Evolutionary conservation across 2,888 invertebrate genomes (phyloP).

Genomic region (Mechanitis messenoides): DNA sequence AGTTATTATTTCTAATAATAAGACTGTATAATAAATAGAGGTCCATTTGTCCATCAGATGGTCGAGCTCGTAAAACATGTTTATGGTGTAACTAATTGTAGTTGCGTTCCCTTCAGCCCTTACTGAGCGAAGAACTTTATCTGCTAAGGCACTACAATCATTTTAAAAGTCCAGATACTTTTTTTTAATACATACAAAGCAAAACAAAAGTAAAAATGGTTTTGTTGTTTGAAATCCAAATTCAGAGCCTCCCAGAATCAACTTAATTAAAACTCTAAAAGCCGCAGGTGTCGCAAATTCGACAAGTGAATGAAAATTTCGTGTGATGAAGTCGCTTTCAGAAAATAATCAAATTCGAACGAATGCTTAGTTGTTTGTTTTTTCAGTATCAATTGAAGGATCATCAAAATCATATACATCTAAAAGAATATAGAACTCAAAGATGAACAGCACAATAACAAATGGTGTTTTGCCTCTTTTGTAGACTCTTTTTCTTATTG

Average conservation of each 20-base stretch:
- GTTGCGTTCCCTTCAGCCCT: slow-evolving; percentile 37
- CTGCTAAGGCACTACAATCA: background rate
- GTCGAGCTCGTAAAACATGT: slow-evolving; percentile 48
- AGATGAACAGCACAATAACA: no score
- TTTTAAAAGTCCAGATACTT: no score
- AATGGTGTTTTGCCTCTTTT: no score
- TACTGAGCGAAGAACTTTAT: background rate
- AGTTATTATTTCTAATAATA: background rate
- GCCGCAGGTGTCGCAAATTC: slow-evolving; percentile 19
- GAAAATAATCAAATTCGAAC: slow-evolving; percentile 12
- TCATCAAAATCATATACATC: no score
- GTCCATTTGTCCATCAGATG: slow-evolving; percentile 36
- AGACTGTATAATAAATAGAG: slow-evolving; percentile 11
- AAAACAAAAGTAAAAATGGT: no score
- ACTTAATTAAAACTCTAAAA: slow-evolving; percentile 19
- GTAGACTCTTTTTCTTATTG: no score
- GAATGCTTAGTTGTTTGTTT: no score
- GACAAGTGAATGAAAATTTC: slow-evolving; percentile 20
- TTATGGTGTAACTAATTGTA: slow-evolving; percentile 51
- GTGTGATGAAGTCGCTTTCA: slow-evolving; percentile 14
- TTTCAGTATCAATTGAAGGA: no score
- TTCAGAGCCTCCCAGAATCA: slow-evolving; percentile 3
- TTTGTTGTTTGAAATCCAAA: no score
- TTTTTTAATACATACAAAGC: no score
- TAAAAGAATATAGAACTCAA: no score